Base-by-base conservation (phyloP, 2,113 vertebrate genomes). In the Xiphophorus hellerii region DNA sequence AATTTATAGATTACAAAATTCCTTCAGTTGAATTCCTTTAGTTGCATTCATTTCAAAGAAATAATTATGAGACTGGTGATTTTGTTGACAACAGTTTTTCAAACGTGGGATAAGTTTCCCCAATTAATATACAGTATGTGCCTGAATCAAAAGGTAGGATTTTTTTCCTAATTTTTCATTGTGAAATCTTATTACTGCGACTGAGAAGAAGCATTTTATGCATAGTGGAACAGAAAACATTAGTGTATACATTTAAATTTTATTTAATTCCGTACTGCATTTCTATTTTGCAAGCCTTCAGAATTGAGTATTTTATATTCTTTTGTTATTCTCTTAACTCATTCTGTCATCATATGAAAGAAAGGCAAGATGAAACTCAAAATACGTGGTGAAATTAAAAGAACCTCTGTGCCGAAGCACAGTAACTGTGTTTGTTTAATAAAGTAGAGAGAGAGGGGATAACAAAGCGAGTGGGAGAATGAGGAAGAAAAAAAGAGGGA, bases 341-440 rank as follows among this genome's bases (percentile, higher is more conserved):
- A 17, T 62, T 15, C 25, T 20, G 35, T 67, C 31, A 22, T 28
- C 33, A 30, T 17, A 30, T 48, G 44, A 48, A 48, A 0, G 65
- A 44, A 73, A 48, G 30, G 44, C 44, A 39, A 35, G 48, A 58
- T 31, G 13, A 22, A n/a, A 9, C 11, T 44, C 69, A 33, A 69
- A 77, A 76, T 27, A 44, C 8, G 65, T 28, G 22, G 20, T 37
- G 44, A 77, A 86, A 84, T 73, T 73, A 83, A 84, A 82, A 78
- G 69, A 9, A 72, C 78, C 75, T 83, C 2, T 30, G 78, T 77
- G 80, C 65, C 25, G 13, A 77, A 80, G 75, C 30, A 14, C 61
- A 67, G 62, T 62, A 67, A 74, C 70, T 80, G 75, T 81, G 75
- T 87, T 87, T 62, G 87, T 89, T 90, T 74, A 87, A 85, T 84